Evolutionary conservation across 37 sponge, comb jelly and placozoan species (phyloP).

Genomic region (Theonella swinhoei): DNA sequence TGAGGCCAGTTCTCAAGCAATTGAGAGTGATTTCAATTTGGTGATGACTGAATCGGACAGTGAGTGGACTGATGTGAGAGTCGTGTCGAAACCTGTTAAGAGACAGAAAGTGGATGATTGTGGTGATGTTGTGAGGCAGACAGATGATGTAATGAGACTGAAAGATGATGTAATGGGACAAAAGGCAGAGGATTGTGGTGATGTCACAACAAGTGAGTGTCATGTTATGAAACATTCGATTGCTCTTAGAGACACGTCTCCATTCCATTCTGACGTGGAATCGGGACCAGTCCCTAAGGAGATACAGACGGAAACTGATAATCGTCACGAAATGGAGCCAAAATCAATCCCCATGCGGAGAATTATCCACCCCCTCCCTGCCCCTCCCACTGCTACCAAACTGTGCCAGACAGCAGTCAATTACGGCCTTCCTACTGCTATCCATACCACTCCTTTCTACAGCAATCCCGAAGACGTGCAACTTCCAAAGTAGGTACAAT

Average conservation of each 20-base stretch:
- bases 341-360: background rate
- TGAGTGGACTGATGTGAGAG: background rate
- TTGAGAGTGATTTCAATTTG: background rate
- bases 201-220: background rate
- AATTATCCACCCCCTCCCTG: background rate
- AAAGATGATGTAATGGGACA: background rate
- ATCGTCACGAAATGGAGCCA: background rate
- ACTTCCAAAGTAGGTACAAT: slow-evolving; percentile 44
- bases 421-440: slow-evolving; percentile 33
- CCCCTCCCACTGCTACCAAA: slow-evolving; percentile 20
- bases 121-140: background rate
- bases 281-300: background rate
- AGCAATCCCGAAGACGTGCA: slow-evolving; percentile 66
- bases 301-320: background rate
- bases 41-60: background rate
- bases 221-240: too few relatives aligned
- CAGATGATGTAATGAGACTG: too few relatives aligned
- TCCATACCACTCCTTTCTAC: slow-evolving; percentile 39
- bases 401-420: background rate
- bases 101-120: background rate
- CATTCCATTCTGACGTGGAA: background rate
- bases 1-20: background rate
- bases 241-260: too few relatives aligned
- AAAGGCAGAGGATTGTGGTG: background rate
- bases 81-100: too few relatives aligned